A percentile compares a stretch with the other conserved stretches of the same genome.
These are phyloP conservation scores for Myxocyprinus asiaticus DNA, from an alignment of 2,113 vertebrate genomes.

Conservation along the genomic window DNA sequence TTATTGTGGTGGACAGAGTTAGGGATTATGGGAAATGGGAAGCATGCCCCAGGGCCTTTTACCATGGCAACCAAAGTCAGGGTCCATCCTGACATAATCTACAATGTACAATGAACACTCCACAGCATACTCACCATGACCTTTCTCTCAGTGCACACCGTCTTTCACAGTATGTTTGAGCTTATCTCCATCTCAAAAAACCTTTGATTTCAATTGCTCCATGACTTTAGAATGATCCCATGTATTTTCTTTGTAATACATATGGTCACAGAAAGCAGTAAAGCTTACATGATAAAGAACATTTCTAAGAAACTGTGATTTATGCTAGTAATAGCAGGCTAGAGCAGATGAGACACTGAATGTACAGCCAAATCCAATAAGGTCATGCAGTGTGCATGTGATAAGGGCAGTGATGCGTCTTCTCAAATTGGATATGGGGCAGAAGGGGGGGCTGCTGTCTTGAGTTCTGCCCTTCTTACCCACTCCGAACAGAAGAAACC, in stretches of 20 bases:
- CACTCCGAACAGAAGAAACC: constrained; percentile 66
- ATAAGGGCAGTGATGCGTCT: constrained; percentile 58
- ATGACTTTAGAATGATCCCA: neutral
- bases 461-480: constrained; percentile 47
- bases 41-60: too few relatives aligned
- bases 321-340: constrained; percentile 36
- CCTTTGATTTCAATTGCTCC: too few relatives aligned
- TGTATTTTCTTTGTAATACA: neutral
- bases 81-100: too few relatives aligned
- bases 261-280: constrained; percentile 18
- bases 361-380: constrained; percentile 66
- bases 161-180: too few relatives aligned
- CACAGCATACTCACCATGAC: too few relatives aligned
- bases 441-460: constrained; percentile 25
- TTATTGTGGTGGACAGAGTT: too few relatives aligned
- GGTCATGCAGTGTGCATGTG: constrained; percentile 51
- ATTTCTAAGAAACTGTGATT: constrained; percentile 38
- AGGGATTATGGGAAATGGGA: too few relatives aligned
- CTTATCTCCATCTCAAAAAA: too few relatives aligned
- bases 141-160: too few relatives aligned
- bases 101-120: too few relatives aligned
- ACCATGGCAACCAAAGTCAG: too few relatives aligned
- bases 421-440: constrained; percentile 62
- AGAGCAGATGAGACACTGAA: constrained; percentile 29
- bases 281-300: neutral